Percentiles rank a stretch among this genome's conserved stretches.
Evolutionary conservation across 2,888 invertebrate genomes (phyloP).

Genomic region (Pardosa pseudoannulata): DNA sequence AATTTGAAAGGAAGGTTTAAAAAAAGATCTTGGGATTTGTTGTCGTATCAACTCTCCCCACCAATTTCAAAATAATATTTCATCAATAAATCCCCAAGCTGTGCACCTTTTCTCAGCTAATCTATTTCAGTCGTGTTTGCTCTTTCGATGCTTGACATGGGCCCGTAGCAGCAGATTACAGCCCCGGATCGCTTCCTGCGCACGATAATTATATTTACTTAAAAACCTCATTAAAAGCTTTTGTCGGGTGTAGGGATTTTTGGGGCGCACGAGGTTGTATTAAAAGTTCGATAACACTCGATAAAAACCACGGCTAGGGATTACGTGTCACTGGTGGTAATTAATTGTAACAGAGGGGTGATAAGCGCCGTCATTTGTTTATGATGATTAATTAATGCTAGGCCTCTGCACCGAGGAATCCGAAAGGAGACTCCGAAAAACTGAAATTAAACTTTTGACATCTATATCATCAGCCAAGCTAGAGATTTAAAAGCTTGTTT

Average conservation of each 20-base stretch:
- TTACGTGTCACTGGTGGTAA: conserved; percentile 72
- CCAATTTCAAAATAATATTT: conserved; percentile 6
- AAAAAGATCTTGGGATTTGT: background rate
- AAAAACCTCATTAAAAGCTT: conserved; percentile 72
- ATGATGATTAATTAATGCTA: conserved; percentile 71
- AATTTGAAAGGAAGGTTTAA: background rate
- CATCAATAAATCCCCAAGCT: conserved; percentile 1
- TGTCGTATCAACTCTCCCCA: background rate
- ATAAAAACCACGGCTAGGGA: conserved; percentile 69
- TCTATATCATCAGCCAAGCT: conserved; percentile 56
- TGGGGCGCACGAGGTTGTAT: conserved; percentile 67
- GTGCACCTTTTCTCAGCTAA: conserved; percentile 38
- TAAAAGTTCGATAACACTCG: conserved; percentile 71
- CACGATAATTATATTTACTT: conserved; percentile 72
- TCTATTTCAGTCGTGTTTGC: conserved; percentile 69
- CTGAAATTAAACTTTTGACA: conserved; percentile 69
- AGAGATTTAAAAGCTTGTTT: conserved; percentile 29
- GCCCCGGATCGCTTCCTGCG: conserved; percentile 60
- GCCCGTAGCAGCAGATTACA: conserved; percentile 50
- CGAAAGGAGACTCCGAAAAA: conserved; percentile 59
- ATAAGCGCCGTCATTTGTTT: conserved; percentile 69
- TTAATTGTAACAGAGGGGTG: conserved; percentile 69
- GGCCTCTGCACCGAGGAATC: conserved; percentile 23
- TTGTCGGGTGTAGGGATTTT: conserved; percentile 65
- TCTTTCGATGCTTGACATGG: conserved; percentile 57